phyloP scores from a whole-genome alignment of 2,888 invertebrate genomes.

The Metallyticus violacea region DNA sequence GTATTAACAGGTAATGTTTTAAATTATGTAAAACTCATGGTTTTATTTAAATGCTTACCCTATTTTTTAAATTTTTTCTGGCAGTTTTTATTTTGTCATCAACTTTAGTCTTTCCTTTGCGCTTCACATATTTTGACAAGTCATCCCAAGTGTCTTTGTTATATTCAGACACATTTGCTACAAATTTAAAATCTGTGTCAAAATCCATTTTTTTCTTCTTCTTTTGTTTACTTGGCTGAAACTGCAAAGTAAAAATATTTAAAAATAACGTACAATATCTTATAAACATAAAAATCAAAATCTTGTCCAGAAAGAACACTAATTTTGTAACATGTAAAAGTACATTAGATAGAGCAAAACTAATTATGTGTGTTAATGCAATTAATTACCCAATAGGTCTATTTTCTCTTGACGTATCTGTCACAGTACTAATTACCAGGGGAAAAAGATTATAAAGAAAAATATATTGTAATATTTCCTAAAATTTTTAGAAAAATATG shows the following conservation, averaged over 20 bases:
- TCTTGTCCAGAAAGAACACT: too few species aligned
- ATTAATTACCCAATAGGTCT: too few species aligned
- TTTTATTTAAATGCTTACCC: conserved; percentile 43
- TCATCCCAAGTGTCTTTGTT: conserved; percentile 80
- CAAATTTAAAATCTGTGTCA: conserved; percentile 78
- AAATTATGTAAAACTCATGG: background rate
- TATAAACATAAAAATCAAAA: too few species aligned
- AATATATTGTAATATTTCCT: too few species aligned
- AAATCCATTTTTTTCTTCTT: conserved; percentile 70
- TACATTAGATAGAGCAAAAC: too few species aligned
- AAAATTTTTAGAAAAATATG: too few species aligned
- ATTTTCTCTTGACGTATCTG: too few species aligned
- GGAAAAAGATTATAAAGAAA: too few species aligned
- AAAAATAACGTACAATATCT: too few species aligned
- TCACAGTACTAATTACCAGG: too few species aligned
- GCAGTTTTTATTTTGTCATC: conserved; percentile 78
- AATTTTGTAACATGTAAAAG: too few species aligned
- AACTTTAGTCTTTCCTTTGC: conserved; percentile 74
- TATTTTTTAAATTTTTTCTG: conserved; percentile 50
- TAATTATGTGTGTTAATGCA: too few species aligned
- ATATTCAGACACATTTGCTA: conserved; percentile 72
- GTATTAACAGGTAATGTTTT: background rate
- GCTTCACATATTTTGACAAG: conserved; percentile 72
- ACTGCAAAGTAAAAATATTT: conserved; percentile 49
- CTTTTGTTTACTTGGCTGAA: conserved; percentile 79